A percentile compares a stretch with the other conserved stretches of the same genome.
Conservation (phyloP, 2,113 vertebrate genomes). For the Abramis brama region DNA sequence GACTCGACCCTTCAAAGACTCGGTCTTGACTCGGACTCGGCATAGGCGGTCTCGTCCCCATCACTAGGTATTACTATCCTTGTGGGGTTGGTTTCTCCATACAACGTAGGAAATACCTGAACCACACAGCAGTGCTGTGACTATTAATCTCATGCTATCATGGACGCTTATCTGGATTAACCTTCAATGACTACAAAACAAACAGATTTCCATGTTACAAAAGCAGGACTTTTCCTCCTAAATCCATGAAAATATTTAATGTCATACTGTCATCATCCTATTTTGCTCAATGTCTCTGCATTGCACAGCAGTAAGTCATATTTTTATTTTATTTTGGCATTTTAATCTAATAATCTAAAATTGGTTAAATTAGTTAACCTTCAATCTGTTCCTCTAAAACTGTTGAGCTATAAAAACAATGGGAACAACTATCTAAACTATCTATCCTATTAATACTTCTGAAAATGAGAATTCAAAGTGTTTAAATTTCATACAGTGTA, state of each 20-base stretch:
- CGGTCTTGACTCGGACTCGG: too few relatives aligned
- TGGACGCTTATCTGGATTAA: not conserved
- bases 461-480: too few relatives aligned
- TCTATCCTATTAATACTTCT: too few relatives aligned
- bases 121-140: not conserved
- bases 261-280: not conserved
- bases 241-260: not conserved
- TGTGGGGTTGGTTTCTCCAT: too few relatives aligned
- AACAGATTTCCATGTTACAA: not conserved
- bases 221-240: not conserved
- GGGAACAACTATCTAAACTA: too few relatives aligned
- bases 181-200: not conserved
- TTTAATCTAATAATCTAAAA: not conserved
- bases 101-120: too few relatives aligned
- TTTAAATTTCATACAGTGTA: too few relatives aligned
- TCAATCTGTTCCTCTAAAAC: not conserved
- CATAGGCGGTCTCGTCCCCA: too few relatives aligned
- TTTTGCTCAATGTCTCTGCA: not conserved
- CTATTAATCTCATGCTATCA: not conserved
- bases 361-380: not conserved
- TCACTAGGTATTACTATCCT: too few relatives aligned
- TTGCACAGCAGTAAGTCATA: not conserved
- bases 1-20: too few relatives aligned
- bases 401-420: too few relatives aligned
- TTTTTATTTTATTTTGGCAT: not conserved